Base-by-base conservation (phyloP, 2,888 invertebrate species). In the Clitarchus hookeri region DNA sequence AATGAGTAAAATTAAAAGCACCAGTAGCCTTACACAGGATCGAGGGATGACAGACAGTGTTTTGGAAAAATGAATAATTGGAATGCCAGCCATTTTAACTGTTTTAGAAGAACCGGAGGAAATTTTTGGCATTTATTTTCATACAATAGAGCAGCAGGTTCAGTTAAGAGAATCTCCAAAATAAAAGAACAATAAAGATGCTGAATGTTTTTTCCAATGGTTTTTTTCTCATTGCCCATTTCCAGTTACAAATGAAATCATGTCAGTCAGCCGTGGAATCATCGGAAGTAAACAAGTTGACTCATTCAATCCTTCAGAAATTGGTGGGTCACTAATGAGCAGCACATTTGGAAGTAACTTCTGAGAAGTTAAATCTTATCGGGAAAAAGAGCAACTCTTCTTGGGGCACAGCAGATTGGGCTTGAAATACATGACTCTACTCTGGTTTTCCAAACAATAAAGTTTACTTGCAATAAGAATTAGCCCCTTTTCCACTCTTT, bases 141-240 rank as follows among this genome's bases (percentile, higher is more conserved):
- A 82, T 84, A 87, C 84, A 78, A 86, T 87, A 84, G 88, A 88
- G 84, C 87, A 88, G 84, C 88, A 88, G 79, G 88, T 89, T 54
- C 88, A 89, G 77, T 86, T 88, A 27, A 86, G 88, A 80, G 84
- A 77, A 86, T 88, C 87, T 87, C 87, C 87, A 48, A 84, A 19
- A n/a, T 48, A 13, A 25, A 11, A 48, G 3, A 8, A 48, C 3
- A n/a, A 48, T 3, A 25, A 48, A 0, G 48, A 84, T 26, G 48
- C 44, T 25, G 84, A 84, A 84, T 6, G 2, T 48, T 48, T 48
- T 25, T 13, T 48, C 16, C 48, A 26, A 19, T 82, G 82, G 82
- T 82, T 82, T 82, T 6, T 26, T 23, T 8, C 3, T 23, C 82
- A 82, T 26, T 1, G 3, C 44, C n/a, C 0, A 48, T 84, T 84